Evolutionary conservation across 2,888 invertebrate genomes (phyloP).

Genomic region (Hydropsyche betteni): DNA sequence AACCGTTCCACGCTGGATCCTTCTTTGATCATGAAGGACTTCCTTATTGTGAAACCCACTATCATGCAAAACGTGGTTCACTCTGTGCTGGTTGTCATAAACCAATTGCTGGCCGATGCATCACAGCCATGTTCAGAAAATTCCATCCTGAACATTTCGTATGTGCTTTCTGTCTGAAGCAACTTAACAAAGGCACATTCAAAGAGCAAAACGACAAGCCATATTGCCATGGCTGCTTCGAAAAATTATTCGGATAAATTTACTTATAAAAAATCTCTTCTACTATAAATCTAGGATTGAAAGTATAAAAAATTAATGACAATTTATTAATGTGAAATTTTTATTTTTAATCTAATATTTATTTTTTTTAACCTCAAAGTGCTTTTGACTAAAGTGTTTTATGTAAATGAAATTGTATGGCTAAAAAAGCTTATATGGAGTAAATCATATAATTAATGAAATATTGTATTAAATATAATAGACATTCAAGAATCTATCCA

Average conservation of each 20-base stretch:
- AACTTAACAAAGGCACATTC: conserved; percentile 98
- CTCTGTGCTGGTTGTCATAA: conserved; percentile 98
- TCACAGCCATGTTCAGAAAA: conserved; percentile 98
- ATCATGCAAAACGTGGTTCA: conserved; percentile 96
- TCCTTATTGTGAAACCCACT: conserved; percentile 99
- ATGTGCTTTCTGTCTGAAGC: conserved; percentile 98
- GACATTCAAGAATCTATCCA: too few relatives aligned
- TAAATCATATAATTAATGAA: too few relatives aligned
- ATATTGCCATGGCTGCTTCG: conserved; percentile 97
- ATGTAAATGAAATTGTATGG: too few relatives aligned
- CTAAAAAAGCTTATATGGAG: too few relatives aligned
- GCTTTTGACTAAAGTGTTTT: neutral
- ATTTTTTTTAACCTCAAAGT: conserved; percentile 16
- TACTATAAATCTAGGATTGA: conserved; percentile 52
- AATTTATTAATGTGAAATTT: conserved; percentile 10
- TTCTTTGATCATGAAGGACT: conserved; percentile 99
- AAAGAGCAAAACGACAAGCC: conserved; percentile 99
- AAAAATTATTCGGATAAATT: conserved; percentile 89
- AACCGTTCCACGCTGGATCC: conserved; percentile 95
- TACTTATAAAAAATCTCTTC: conserved; percentile 47
- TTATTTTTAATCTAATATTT: conserved; percentile 15
- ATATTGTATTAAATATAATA: too few relatives aligned
- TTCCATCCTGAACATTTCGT: conserved; percentile 99
- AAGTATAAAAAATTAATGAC: neutral
- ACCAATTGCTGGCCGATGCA: conserved; percentile 96